Base-by-base conservation (phyloP, 2,113 vertebrate genomes). In the Periophthalmodon schlosseri region DNA sequence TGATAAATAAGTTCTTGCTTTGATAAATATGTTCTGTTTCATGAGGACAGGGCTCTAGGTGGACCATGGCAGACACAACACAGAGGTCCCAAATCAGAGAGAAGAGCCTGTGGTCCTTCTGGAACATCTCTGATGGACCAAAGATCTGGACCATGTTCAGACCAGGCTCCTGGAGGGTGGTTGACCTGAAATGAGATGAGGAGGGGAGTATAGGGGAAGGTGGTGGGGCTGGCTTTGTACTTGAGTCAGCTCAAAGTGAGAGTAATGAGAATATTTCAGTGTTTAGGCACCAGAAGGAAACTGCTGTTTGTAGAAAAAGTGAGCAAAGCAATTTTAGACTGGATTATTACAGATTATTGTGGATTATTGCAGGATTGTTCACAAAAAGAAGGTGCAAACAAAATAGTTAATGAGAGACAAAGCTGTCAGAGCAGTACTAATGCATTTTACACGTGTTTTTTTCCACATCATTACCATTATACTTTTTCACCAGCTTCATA, bases 251-350 rank as follows among this genome's bases (percentile, higher is more conserved):
- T 58, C 80, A 72, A 60, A 80, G 72, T 81, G n/a, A 49, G 47
- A 72, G 71, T 58, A 78, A 85, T 84, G 71, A 87, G 75, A 79
- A 84, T 73, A 84, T 69, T 50, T 72, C 72, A 84, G 50, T 89
- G 75, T 79, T 86, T 81, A 82, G 69, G 73, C 34, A 87, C 80
- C 79, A 84, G 80, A 86, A 80, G 76, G 63, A 73, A 80, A 76
- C 57, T 46, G 68, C 70, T 49, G 67, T 68, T 0, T 71, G 72
- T 72, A 64, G 56, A 50, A 61, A 81, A 69, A 77, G 75, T 84
- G 3, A 47, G 46, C 12, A 14, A 13, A 47, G 16, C 15, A 3
- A 50, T 3, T 50, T 50, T 18, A 50, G 3, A 16, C 15, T 16
- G 16, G 49, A 50, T 50, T 50, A 18, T 50, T 50, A 16, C 16